phyloP scores from a whole-genome alignment of 1,140 invertebrate genomes.

The Trachymyrmex cornetzi region DNA sequence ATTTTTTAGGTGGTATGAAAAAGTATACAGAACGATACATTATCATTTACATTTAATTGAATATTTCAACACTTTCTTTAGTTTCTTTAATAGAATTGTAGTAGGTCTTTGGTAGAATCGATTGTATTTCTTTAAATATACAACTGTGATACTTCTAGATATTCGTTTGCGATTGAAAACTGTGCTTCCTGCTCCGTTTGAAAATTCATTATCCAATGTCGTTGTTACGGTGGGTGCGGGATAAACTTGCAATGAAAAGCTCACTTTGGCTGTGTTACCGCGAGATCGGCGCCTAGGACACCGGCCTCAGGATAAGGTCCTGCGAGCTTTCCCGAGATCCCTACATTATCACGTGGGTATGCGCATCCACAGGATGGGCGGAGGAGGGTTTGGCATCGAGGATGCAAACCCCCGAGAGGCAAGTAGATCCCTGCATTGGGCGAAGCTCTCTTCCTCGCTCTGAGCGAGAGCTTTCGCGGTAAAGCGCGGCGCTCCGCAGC shows the following conservation, averaged over 20 bases:
- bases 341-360: slow-evolving; percentile 72
- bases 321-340: slow-evolving; percentile 52
- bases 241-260: slow-evolving; percentile 31
- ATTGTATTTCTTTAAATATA: background rate
- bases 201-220: slow-evolving; percentile 26
- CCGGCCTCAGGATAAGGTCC: slow-evolving; percentile 52
- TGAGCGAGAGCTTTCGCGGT: slow-evolving; percentile 69
- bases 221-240: background rate
- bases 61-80: background rate
- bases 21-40: background rate
- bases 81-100: background rate
- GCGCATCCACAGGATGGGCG: background rate
- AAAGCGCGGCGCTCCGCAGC: slow-evolving; percentile 74
- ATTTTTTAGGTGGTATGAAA: too few relatives aligned
- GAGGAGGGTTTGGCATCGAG: slow-evolving; percentile 12
- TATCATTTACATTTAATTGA: background rate
- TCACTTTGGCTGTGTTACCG: slow-evolving; percentile 24
- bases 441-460: slow-evolving; percentile 47
- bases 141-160: background rate
- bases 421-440: slow-evolving; percentile 71
- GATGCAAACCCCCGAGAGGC: slow-evolving; percentile 65
- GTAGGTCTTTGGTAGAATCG: background rate
- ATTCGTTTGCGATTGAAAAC: background rate
- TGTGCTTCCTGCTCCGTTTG: background rate
- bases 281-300: slow-evolving; percentile 19